Conservation (phyloP, 2,113 vertebrate genomes). For the Mormyrus lacerda region DNA sequence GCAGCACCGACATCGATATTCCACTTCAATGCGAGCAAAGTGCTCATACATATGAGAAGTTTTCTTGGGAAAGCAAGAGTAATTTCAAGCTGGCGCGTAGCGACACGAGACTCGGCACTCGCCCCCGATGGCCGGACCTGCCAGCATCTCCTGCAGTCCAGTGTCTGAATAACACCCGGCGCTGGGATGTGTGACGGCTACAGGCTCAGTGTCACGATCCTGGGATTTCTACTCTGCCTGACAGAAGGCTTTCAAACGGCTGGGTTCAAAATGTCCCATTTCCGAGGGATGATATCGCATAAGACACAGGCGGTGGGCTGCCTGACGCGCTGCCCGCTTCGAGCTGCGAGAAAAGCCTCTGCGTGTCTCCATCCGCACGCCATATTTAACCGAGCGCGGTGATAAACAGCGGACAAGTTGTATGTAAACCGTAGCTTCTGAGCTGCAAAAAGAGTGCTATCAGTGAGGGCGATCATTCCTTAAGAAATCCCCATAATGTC, state of each 20-base stretch:
- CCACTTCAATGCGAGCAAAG: not conserved
- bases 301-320: conserved; percentile 57
- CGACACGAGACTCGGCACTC: conserved; percentile 30
- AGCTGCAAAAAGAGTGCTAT: not conserved
- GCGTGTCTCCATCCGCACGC: conserved; percentile 22
- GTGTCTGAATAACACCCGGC: conserved; percentile 52
- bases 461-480: not conserved
- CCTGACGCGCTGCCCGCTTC: conserved; percentile 55
- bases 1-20: not conserved
- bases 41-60: not conserved
- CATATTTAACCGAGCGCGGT: not conserved
- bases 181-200: conserved; percentile 61
- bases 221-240: conserved; percentile 59
- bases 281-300: conserved; percentile 62
- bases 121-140: conserved; percentile 46
- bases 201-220: conserved; percentile 62
- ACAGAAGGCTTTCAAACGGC: conserved; percentile 63
- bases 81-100: not conserved
- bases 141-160: conserved; percentile 44
- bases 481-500: not conserved
- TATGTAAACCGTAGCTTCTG: not conserved
- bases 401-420: not conserved
- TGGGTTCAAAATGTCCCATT: conserved; percentile 57
- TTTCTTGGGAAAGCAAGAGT: not conserved
- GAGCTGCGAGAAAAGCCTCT: conserved; percentile 44